Evolutionary conservation across 2,888 invertebrate species (phyloP).

Genomic region (Drosophila borborema): DNA sequence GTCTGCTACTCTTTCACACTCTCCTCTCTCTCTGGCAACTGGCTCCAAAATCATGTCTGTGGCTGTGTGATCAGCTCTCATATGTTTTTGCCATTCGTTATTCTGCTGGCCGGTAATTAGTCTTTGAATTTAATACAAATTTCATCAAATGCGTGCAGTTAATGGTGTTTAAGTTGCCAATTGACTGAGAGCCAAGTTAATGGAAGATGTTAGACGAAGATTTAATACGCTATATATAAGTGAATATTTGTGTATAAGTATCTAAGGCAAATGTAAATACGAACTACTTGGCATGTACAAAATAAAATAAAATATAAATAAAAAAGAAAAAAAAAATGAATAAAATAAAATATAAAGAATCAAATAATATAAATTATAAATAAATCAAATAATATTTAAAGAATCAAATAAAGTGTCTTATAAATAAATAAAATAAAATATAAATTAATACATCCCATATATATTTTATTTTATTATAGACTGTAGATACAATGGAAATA

Average conservation of each 20-base stretch:
- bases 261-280: too few relatives aligned
- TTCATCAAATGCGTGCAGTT: slow-evolving; percentile 23
- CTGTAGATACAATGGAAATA: too few relatives aligned
- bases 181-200: not conserved
- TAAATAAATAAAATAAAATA: too few relatives aligned
- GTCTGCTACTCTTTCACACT: slow-evolving; percentile 21
- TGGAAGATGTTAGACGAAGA: not conserved
- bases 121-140: slow-evolving; percentile 32
- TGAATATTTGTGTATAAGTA: not conserved
- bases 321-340: not conserved
- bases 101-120: slow-evolving; percentile 38
- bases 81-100: slow-evolving; percentile 36
- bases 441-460: too few relatives aligned
- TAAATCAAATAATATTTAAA: too few relatives aligned
- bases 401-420: too few relatives aligned
- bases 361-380: too few relatives aligned
- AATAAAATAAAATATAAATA: too few relatives aligned
- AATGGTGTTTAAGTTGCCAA: slow-evolving; percentile 6
- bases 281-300: too few relatives aligned
- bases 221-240: not conserved
- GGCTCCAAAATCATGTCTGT: slow-evolving; percentile 10
- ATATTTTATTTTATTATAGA: too few relatives aligned
- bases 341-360: not conserved
- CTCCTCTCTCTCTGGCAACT: slow-evolving; percentile 5
- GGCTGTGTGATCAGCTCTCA: slow-evolving; percentile 6